Evolutionary conservation across 1,140 invertebrate genomes (phyloP).

Genomic region (Rhagoletis pomonella): DNA sequence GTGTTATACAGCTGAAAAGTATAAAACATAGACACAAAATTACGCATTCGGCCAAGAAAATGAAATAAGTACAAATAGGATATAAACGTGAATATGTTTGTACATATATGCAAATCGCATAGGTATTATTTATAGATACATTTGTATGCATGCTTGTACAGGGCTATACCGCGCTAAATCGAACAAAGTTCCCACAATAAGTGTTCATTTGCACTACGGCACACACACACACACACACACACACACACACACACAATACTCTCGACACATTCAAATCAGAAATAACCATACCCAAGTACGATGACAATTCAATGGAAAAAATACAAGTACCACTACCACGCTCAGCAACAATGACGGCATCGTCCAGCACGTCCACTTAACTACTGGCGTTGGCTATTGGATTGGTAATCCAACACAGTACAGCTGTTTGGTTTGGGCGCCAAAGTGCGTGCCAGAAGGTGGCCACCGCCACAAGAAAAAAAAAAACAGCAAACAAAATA

Average conservation of each 20-base stretch:
- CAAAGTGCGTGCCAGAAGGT: conserved; percentile 5
- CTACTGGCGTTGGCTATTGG: conserved; percentile 6
- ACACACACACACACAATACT: no score
- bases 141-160: neutral
- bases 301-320: conserved; percentile 4
- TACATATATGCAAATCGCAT: no score
- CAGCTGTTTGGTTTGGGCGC: conserved; percentile 27
- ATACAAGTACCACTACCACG: neutral
- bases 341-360: neutral
- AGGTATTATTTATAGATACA: neutral
- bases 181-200: neutral
- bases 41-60: neutral
- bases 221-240: no score
- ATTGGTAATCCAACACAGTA: neutral
- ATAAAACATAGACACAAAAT: neutral
- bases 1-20: neutral
- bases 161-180: neutral
- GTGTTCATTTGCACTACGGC: no score
- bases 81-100: neutral
- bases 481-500: neutral
- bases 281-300: no score
- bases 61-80: neutral
- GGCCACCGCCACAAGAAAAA: neutral
- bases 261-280: no score
- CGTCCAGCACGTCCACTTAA: conserved; percentile 14